A percentile compares a stretch with the other conserved stretches of the same genome.
Conservation (phyloP, 1,140 invertebrate species). For the Drosophila ambigua region DNA sequence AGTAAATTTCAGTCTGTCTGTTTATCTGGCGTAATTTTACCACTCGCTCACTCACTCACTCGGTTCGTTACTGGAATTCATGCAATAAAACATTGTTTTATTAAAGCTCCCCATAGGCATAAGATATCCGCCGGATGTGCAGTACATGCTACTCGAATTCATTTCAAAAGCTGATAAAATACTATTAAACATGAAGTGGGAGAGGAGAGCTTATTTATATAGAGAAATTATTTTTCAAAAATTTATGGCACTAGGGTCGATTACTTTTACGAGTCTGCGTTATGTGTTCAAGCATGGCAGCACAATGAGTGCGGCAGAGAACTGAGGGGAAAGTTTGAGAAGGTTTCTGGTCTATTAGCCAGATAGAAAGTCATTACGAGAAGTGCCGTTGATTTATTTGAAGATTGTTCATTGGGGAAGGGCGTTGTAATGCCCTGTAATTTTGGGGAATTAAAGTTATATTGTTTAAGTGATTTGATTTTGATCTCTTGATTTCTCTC, state of each 20-base stretch:
- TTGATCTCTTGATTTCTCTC: too few species aligned
- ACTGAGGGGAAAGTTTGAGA: constrained; percentile 26
- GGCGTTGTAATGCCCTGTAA: background rate
- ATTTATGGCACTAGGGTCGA: constrained; percentile 42
- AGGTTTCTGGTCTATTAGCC: constrained; percentile 38
- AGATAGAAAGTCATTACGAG: constrained; percentile 12
- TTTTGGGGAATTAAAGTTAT: too few species aligned
- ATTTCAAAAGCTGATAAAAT: constrained; percentile 42
- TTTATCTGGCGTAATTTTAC: constrained; percentile 8
- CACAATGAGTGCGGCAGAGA: constrained; percentile 9
- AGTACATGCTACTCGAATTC: constrained; percentile 14
- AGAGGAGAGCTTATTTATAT: constrained; percentile 39
- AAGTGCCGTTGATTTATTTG: background rate
- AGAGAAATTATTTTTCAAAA: constrained; percentile 34
- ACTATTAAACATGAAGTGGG: constrained; percentile 34
- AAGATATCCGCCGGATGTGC: constrained; percentile 45
- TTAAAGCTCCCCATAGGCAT: constrained; percentile 31
- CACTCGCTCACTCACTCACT: too few species aligned
- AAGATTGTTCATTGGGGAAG: background rate
- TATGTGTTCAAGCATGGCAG: constrained; percentile 21
- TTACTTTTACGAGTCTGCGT: constrained; percentile 22
- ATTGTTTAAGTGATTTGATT: too few species aligned
- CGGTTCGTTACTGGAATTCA: constrained; percentile 1
- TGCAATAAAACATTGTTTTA: constrained; percentile 41
- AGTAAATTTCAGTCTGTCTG: background rate